Base-by-base conservation (phyloP, 2,888 invertebrate species). In the Aleiodes testaceus region DNA sequence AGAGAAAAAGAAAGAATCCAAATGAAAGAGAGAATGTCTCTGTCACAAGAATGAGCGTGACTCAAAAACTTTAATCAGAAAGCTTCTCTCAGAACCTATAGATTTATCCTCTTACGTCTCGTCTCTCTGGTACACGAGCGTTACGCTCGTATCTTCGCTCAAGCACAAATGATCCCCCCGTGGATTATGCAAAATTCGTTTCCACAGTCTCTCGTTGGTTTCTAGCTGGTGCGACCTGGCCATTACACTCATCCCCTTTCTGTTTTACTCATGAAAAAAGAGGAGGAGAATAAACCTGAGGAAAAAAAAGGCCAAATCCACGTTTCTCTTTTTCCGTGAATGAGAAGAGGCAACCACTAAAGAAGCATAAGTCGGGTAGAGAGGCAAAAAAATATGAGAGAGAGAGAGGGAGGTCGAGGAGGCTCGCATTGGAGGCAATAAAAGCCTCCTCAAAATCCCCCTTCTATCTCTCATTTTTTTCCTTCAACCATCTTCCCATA, bases 121-220 rank as follows among this genome's bases (percentile, higher is more conserved):
- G 70, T 74, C 70, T 71, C 70, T 49, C 74, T 65, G 36, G 36
- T 59, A 73, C 74, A 73, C 55, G 70, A 67, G 66, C 61, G 72
- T 75, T 73, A 72, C 44, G 36, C 69, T 69, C 61, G 68, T 67
- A 74, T 70, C 52, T 75, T 74, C 26, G 65, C 72, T 72, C 64
- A 53, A 64, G 70, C 74, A 72, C 67, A 61, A 73, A 74, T 67
- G 70, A 70, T 75, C 61, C 36, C 69, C 45, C 73, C 70, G 49
- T 73, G 73, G 74, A 77, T 77, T 77, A 75, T 75, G 74, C 69
- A 71, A 77, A 74, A 77, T 73, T 72, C 72, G 55, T 69, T 45
- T 71, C 64, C 47, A 45, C 49, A 6, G 42, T 69, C 50, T 59
- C 22, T 45, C 55, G 52, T 66, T 30, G n/a, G 7, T 14, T 63